Evolutionary conservation across 2,888 invertebrate species (phyloP), one percentile per base, ranked within the genome.

Genomic region (Glaucopsyche alexis): DNA sequence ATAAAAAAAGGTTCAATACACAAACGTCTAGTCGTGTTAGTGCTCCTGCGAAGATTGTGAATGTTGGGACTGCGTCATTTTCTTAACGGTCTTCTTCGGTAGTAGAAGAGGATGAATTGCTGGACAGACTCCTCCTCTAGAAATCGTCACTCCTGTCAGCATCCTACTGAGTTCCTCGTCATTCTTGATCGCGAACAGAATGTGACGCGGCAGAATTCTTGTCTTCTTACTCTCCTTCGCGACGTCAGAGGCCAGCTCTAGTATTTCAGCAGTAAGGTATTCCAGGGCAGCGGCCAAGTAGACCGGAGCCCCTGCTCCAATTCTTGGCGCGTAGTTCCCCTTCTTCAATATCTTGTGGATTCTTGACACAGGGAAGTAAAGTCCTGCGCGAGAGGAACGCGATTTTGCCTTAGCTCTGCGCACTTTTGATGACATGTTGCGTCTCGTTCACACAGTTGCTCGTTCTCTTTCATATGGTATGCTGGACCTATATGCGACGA

Each of bases 161-260:
- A 89, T 82, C 16, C 72, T 80, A 72, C 81, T 84, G 9, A 90
- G 71, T 45, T 90, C 90, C 0, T 88, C 88, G 73, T 89, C 90
- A 9, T 87, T 85, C 50, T 82, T 83, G 8, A 90, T 86, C 0
- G 90, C 90, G 14, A 87, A 79, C 0, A 88, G 75, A 0, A 90
- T 82, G 66, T 87, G 87, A 0, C 89, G 78, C 0, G 88, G 87
- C 0, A 79, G 76, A 0, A 89, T 75, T 7, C 95, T 91, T 0
- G 92, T 90, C 81, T 96, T 96, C 77, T 95, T 95, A 83, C 95
- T 95, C 73, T 96, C 95, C 55, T 88, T 83, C 0, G 95, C 95
- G 0, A 94, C 95, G 75, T 95, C 94, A 0, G 94, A 92, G 0
- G 95, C 94, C 80, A 95, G 87, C 78, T 95, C 95, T 74, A 95